Evolutionary conservation across 1,140 invertebrate genomes (phyloP), one percentile per base, ranked within the genome.

Genomic region (Uloborus diversus): DNA sequence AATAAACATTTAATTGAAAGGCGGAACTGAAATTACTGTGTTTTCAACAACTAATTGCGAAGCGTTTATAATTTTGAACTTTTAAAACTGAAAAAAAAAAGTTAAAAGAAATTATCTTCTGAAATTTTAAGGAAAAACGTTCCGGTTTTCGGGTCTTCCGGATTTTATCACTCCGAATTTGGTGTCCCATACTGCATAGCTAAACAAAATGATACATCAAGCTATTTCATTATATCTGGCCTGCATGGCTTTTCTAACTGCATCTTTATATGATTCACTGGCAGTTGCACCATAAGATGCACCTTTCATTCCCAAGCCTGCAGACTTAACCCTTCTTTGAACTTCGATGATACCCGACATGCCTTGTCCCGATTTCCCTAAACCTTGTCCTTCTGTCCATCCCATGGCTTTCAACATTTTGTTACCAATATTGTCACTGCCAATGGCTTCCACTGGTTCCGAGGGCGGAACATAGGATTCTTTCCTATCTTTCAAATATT

Each of bases 351-450:
- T 83, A 35, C 69, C 68, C 30, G 82, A 78, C 66, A 82, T 84
- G 30, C 82, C 81, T 71, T 82, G 62, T 3, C 80, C 81, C 30
- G 66, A 30, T 79, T 69, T 83, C 14, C 97, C 98, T 13, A 99
- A 88, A 0, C 98, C 98, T 90, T 95, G 92, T 1, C 97, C 98
- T 86, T 96, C 94, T 5, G 92, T 93, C 97, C 98, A 99, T 0
- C 98, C 98, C 97, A 99, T 99, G 88, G 97, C 98, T 87, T 99
- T 96, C 51, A 99, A 86, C 83, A 99, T 88, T 86, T 94, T 94
- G 87, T 93, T 97, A 1, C 96, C 96, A 82, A 97, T 93, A 86
- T 96, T 96, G 79, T 94, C 93, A 0, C 92, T 92, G 17, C 94
- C 93, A 59, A 98, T 95, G 0, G 92, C 93, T 33, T 90, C 88